Evolutionary conservation across 2,888 invertebrate genomes (phyloP).

Genomic region (Lymantria monacha): DNA sequence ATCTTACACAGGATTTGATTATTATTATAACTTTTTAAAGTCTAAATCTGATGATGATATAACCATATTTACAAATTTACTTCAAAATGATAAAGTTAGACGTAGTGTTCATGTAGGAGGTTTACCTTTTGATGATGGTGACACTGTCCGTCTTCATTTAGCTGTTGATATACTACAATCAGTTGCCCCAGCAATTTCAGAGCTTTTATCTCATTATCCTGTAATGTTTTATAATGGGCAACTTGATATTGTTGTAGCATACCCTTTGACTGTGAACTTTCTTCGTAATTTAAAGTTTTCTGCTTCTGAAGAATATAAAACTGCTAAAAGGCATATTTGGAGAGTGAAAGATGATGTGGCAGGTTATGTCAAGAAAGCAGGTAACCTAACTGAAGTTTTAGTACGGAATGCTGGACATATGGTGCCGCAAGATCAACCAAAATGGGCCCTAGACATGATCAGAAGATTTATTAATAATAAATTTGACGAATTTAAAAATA

Average conservation of each 20-base stretch:
- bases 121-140: conserved; percentile 71
- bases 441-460: conserved; percentile 81
- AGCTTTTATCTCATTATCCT: conserved; percentile 71
- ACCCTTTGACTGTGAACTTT: conserved; percentile 83
- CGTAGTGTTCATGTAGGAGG: conserved; percentile 84
- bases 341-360: conserved; percentile 84
- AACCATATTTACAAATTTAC: conserved; percentile 52
- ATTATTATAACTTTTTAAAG: conserved; percentile 87
- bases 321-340: conserved; percentile 85
- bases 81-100: conserved; percentile 66
- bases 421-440: conserved; percentile 83
- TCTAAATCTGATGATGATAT: conserved; percentile 67
- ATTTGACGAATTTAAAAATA: conserved; percentile 21
- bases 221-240: conserved; percentile 86
- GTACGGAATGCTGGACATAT: conserved; percentile 91
- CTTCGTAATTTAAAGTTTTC: conserved; percentile 86
- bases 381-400: conserved; percentile 87
- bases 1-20: conserved; percentile 87
- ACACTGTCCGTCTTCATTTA: conserved; percentile 74
- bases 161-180: conserved; percentile 82
- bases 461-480: conserved; percentile 72
- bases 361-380: conserved; percentile 87
- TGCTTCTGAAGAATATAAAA: conserved; percentile 83
- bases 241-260: conserved; percentile 85
- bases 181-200: conserved; percentile 69